These are phyloP conservation scores for Charaxes varanes DNA, from an alignment of 1,140 invertebrate species.

Conservation along the genomic window DNA sequence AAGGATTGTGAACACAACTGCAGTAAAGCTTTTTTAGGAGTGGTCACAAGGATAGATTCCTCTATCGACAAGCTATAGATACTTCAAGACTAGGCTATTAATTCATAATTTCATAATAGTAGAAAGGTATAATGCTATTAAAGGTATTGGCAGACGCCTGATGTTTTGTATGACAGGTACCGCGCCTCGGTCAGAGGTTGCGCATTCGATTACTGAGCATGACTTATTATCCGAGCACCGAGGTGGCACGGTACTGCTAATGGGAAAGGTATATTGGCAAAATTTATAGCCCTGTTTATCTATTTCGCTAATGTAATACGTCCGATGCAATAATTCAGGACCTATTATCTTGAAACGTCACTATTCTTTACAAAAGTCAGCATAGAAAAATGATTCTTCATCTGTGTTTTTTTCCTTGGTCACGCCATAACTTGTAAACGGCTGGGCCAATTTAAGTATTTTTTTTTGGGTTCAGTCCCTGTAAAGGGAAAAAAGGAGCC, in stretches of 20 bases:
- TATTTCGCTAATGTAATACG: no score
- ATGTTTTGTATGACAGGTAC: constrained; percentile 3
- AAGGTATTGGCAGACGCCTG: constrained; percentile 6
- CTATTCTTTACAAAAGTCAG: no score
- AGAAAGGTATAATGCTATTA: constrained; percentile 21
- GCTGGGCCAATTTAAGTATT: no score
- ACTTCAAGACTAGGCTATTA: constrained; percentile 10
- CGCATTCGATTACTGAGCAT: constrained; percentile 10
- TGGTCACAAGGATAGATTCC: no score
- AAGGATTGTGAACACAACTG: no score
- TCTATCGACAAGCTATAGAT: no score
- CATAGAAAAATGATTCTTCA: no score
- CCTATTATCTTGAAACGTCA: neutral
- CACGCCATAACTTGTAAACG: no score
- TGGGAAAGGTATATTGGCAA: constrained; percentile 1
- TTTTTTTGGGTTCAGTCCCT: no score
- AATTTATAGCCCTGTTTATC: constrained; percentile 1
- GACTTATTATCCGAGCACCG: constrained; percentile 5
- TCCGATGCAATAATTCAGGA: neutral
- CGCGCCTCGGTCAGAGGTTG: constrained; percentile 17
- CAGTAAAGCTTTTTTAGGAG: no score
- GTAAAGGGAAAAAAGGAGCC: no score
- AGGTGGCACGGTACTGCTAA: constrained; percentile 6
- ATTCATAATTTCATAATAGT: constrained; percentile 18
- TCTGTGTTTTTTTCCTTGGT: no score